Percentiles rank a stretch among this genome's conserved stretches.
Evolutionary conservation across 2,113 vertebrate genomes (phyloP).

Genomic region (Ochotona curzoniae): DNA sequence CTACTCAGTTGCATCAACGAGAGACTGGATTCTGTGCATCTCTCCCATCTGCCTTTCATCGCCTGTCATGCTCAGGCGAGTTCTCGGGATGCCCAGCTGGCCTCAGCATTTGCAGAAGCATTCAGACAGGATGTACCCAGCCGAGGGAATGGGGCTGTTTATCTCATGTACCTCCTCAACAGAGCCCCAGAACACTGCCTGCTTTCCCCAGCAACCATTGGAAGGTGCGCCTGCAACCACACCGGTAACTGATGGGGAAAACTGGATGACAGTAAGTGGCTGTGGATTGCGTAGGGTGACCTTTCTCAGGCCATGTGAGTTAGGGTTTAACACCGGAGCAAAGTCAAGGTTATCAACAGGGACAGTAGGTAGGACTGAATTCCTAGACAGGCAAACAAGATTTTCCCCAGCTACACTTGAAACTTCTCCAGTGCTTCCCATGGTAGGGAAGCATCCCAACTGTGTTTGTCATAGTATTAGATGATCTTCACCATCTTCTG

Average conservation of each 20-base stretch:
- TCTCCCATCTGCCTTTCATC: not conserved
- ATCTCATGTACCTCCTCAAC: not conserved
- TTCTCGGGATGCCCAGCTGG: not conserved
- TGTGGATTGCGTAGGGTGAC: not conserved
- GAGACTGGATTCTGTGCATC: not conserved
- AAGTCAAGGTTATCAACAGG: not conserved
- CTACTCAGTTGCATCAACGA: not conserved
- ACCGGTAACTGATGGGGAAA: not conserved
- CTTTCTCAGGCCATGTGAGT: not conserved
- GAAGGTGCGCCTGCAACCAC: not conserved
- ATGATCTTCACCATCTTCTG: not conserved
- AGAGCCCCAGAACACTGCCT: not conserved
- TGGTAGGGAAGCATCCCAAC: not conserved
- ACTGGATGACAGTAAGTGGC: not conserved
- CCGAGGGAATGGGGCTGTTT: too few species aligned
- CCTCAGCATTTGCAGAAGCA: not conserved
- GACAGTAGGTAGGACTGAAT: not conserved
- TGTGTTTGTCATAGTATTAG: not conserved
- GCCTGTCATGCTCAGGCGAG: not conserved
- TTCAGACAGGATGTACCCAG: not conserved
- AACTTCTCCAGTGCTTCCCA: not conserved
- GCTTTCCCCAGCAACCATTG: not conserved
- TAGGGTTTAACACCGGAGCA: not conserved
- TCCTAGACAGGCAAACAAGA: not conserved
- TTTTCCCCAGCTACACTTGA: not conserved